Percentiles rank a stretch among this genome's conserved stretches.
Conservation (phyloP, 2,113 vertebrate genomes). For the Xenotilapia leptura region DNA sequence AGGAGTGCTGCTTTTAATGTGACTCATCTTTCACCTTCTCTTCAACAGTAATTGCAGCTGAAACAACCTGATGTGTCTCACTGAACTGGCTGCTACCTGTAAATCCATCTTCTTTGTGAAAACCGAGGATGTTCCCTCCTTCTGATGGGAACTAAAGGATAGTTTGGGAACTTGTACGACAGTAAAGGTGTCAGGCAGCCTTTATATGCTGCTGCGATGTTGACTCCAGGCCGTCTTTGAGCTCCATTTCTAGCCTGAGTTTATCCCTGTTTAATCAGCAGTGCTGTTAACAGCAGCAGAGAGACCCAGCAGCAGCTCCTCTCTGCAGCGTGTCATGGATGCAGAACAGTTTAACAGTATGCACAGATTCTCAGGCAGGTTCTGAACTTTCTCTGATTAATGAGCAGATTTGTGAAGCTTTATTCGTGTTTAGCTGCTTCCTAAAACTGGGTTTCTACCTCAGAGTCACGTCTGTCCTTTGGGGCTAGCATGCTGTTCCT, state of each 20-base stretch:
- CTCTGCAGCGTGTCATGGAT: background rate
- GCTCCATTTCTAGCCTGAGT: background rate
- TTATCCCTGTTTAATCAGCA: background rate
- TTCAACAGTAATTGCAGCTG: background rate
- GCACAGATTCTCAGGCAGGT: background rate
- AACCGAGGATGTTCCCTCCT: background rate
- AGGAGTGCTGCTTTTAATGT: background rate
- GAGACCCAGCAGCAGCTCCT: background rate
- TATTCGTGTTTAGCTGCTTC: background rate
- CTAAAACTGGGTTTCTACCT: background rate
- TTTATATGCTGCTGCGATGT: background rate
- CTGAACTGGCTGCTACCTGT: background rate
- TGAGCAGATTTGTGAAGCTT: background rate
- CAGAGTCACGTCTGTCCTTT: background rate
- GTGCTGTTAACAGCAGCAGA: background rate
- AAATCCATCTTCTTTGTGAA: background rate
- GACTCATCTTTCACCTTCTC: background rate
- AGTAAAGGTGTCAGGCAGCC: background rate
- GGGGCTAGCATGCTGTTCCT: background rate
- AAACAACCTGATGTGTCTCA: background rate
- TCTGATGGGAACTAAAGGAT: background rate
- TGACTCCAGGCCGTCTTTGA: background rate
- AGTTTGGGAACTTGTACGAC: background rate
- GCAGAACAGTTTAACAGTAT: background rate
- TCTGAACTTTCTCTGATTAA: background rate